phyloP scores from a whole-genome alignment of 2,113 vertebrate genomes.

The Trinectes maculatus region DNA sequence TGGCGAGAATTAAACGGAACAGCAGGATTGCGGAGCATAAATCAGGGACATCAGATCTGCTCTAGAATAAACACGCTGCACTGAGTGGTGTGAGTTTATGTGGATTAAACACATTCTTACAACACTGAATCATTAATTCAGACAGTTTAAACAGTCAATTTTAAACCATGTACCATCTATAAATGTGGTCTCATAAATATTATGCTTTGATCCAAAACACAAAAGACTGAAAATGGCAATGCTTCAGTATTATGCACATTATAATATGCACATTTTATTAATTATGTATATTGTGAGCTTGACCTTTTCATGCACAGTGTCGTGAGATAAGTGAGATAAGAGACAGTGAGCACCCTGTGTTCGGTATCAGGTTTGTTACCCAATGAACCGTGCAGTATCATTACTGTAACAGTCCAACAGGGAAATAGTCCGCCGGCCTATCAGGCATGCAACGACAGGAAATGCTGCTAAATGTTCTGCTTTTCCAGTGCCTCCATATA shows the following conservation, averaged over 20 bases:
- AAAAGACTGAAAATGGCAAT: no score
- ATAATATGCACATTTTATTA: no score
- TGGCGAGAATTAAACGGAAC: not conserved
- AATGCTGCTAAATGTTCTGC: conserved; percentile 30
- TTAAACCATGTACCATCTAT: no score
- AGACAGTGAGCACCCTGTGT: conserved; percentile 1
- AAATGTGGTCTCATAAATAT: no score
- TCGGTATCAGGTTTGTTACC: conserved; percentile 29
- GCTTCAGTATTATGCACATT: no score
- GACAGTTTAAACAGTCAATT: not conserved
- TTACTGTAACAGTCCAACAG: conserved; percentile 29
- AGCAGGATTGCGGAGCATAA: not conserved
- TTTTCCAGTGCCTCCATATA: conserved; percentile 27
- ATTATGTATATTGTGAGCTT: not conserved
- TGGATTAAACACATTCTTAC: not conserved
- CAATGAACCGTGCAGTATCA: conserved; percentile 18
- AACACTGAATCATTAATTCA: no score
- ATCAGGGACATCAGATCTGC: not conserved
- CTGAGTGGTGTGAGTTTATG: not conserved
- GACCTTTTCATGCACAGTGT: not conserved
- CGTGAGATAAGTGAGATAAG: not conserved
- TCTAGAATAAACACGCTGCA: not conserved
- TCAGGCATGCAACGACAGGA: conserved; percentile 34
- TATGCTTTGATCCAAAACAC: no score
- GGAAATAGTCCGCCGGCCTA: conserved; percentile 22